A percentile compares a stretch with the other conserved stretches of the same genome.
phyloP scores from a whole-genome alignment of 1,140 invertebrate genomes.

The Laupala kohalensis region DNA sequence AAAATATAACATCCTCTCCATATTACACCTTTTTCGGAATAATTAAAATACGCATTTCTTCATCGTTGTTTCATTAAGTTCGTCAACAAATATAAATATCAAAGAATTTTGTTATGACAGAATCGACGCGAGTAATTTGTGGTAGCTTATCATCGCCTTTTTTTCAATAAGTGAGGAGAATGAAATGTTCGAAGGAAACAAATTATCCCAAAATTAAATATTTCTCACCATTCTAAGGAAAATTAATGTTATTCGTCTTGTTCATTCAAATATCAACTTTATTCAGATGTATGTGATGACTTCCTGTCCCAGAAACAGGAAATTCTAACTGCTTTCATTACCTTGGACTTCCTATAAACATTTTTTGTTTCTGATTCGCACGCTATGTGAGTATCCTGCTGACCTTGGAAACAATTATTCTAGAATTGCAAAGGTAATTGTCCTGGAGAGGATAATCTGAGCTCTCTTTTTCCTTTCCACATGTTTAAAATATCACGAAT shows the following conservation, averaged over 20 bases:
- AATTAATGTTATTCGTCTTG: not conserved
- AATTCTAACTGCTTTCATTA: not conserved
- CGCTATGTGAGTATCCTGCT: not conserved
- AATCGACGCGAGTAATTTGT: no score
- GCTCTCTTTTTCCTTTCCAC: no score
- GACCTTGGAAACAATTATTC: not conserved
- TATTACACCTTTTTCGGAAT: no score
- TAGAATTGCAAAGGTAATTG: not conserved
- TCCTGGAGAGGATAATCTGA: not conserved
- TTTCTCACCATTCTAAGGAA: not conserved
- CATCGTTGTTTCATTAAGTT: no score
- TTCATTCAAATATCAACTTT: not conserved
- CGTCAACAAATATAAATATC: no score
- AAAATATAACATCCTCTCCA: no score
- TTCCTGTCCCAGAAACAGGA: not conserved
- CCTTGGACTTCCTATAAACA: not conserved
- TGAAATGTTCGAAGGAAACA: no score
- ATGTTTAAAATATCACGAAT: no score
- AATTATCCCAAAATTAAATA: not conserved
- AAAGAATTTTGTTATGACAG: no score
- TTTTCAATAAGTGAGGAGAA: no score
- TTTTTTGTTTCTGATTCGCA: not conserved
- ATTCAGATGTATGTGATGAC: not conserved
- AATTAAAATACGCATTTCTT: no score
- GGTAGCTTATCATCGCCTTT: no score